Evolutionary conservation across 2,888 invertebrate genomes (phyloP).

Genomic region (Schrankia costaestrigalis): DNA sequence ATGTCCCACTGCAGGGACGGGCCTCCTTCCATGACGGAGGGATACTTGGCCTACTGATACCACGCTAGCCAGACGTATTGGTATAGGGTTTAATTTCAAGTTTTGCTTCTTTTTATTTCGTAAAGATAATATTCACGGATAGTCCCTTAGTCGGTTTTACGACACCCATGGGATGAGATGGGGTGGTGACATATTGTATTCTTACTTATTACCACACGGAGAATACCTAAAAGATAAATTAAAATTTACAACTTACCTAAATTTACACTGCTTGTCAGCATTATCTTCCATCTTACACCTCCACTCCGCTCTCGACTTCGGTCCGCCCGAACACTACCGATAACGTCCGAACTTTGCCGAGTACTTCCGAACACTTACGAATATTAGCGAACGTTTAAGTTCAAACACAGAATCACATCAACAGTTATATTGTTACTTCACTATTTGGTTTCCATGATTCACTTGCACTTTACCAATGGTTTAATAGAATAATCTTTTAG

Average conservation of each 20-base stretch:
- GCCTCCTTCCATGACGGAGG: too few relatives aligned
- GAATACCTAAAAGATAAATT: neutral
- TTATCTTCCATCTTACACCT: constrained; percentile 75
- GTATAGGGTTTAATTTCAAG: too few relatives aligned
- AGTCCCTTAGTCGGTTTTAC: too few relatives aligned
- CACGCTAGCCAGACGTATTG: too few relatives aligned
- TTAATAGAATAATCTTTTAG: neutral
- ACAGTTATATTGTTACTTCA: constrained; percentile 16
- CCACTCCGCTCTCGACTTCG: constrained; percentile 37
- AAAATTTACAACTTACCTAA: constrained; percentile 55
- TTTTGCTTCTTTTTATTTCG: too few relatives aligned
- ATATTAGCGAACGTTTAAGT: constrained; percentile 9
- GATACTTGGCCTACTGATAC: too few relatives aligned
- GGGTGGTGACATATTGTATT: too few relatives aligned
- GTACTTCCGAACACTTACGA: constrained; percentile 16
- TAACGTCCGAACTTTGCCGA: constrained; percentile 26
- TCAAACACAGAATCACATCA: constrained; percentile 28
- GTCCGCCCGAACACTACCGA: constrained; percentile 34
- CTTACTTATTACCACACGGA: too few relatives aligned
- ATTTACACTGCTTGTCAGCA: constrained; percentile 60
- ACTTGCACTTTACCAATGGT: constrained; percentile 2
- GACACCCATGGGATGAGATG: neutral
- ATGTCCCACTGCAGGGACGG: too few relatives aligned
- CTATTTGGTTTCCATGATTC: constrained; percentile 50
- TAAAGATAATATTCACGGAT: too few relatives aligned